Evolutionary conservation across 2,888 invertebrate genomes (phyloP).

Genomic region (Cataglyphis rosenhaueri): DNA sequence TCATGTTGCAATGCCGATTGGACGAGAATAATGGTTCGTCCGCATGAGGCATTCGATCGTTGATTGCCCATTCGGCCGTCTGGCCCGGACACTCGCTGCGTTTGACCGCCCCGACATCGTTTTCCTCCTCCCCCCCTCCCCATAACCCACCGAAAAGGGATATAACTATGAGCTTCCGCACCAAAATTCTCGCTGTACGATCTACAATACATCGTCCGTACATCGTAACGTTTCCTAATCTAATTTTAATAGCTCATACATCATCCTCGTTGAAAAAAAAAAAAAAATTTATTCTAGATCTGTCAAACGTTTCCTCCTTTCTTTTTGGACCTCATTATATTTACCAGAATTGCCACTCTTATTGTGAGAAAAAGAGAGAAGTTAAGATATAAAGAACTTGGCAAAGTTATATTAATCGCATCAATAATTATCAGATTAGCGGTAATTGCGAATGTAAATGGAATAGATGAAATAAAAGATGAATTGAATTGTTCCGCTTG

Average conservation of each 20-base stretch:
- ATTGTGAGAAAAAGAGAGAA: neutral
- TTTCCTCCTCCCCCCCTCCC: conserved; percentile 39
- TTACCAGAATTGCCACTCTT: conserved; percentile 17
- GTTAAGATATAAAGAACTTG: conserved; percentile 31
- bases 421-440: conserved; percentile 36
- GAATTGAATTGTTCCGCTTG: conserved; percentile 32
- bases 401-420: conserved; percentile 24
- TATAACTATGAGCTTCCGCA: conserved; percentile 26
- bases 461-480: neutral
- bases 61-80: conserved; percentile 76
- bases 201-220: neutral
- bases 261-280: neutral
- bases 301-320: neutral
- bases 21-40: conserved; percentile 78
- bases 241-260: neutral
- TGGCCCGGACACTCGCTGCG: conserved; percentile 72
- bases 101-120: conserved; percentile 72
- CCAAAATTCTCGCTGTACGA: conserved; percentile 16
- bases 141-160: conserved; percentile 25
- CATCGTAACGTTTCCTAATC: neutral
- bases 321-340: neutral
- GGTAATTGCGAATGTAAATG: conserved; percentile 38
- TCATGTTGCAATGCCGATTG: conserved; percentile 78
- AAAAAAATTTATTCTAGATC: neutral
- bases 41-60: conserved; percentile 73